Evolutionary conservation across 1,140 invertebrate genomes (phyloP).

Genomic region (Melipona quadrifasciata): DNA sequence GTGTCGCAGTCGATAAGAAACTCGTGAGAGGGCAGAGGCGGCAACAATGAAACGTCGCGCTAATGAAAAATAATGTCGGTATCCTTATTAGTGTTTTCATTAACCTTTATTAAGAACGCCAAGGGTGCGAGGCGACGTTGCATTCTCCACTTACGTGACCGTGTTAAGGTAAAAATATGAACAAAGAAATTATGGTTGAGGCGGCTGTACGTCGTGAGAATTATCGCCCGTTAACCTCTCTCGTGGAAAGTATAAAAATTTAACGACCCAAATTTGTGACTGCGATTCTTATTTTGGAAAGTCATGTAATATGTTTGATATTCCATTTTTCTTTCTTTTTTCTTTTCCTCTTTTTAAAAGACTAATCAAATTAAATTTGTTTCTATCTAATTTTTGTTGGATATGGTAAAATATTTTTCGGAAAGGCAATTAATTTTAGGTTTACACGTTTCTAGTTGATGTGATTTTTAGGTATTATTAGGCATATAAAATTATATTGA

Average conservation of each 20-base stretch:
- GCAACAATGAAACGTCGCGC: background rate
- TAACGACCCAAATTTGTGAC: background rate
- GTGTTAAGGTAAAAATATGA: slow-evolving; percentile 31
- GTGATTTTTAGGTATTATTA: no score
- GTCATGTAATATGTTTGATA: background rate
- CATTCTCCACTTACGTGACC: slow-evolving; percentile 26
- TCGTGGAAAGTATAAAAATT: background rate
- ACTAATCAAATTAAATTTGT: background rate
- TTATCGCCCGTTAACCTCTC: no score
- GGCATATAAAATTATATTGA: no score
- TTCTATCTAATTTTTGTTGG: background rate
- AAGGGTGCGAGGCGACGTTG: background rate
- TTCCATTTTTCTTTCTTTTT: background rate
- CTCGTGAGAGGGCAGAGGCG: background rate
- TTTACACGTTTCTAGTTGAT: no score
- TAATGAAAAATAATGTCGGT: slow-evolving; percentile 32
- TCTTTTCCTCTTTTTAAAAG: background rate
- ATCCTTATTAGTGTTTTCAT: slow-evolving; percentile 41
- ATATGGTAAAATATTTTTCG: background rate
- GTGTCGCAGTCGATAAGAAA: background rate
- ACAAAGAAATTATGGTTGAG: slow-evolving; percentile 10
- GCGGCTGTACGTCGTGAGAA: background rate
- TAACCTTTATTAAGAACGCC: slow-evolving; percentile 30
- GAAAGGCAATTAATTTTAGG: no score
- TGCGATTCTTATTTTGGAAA: background rate